Evolutionary conservation across 2,888 invertebrate genomes (phyloP), one percentile per base, ranked within the genome.

Genomic region (Synergus japonicus): DNA sequence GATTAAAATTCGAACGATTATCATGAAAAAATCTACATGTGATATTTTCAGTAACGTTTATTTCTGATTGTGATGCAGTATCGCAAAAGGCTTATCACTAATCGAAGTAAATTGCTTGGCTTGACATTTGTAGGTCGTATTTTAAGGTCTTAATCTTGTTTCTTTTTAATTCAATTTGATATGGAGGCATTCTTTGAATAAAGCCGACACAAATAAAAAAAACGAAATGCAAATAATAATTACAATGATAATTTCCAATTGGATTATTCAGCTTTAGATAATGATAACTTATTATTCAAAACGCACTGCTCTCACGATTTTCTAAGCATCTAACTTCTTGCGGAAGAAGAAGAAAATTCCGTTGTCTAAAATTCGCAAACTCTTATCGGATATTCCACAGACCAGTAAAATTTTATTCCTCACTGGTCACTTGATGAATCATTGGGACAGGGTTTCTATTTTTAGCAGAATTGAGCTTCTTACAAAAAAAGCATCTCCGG

Each of bases 401-500:
- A 8, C 15, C 37, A 73, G 54, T 37, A 8, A 73, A 29, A 73
- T 73, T 54, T 73, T 37, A 73, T 69, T 69, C 49, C 69, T 69
- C 69, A 46, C 73, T 73, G 73, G 49, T 54, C 73, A 73, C 73
- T 73, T 73, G 73, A 73, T 77, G 78, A 82, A 77, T 82, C 80
- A 78, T 46, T 54, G n/a, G 54, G 37, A 54, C 73, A 29, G 69
- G 37, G 29, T 49, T 54, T 37, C 73, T 82, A 79, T 78, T 78
- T 83, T 77, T 79, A 81, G 60, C 78, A 67, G 76, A 82, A 76
- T 69, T 22, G 67, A 64, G 73, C 29, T 73, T 54, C 37, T 76
- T n/a, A 60, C 66, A 46, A 46, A 73, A 80, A 81, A 81, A 78
- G 64, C 78, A 78, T 37, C 73, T 73, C 73, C 73, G 37, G 73